Percentiles rank a stretch among this genome's conserved stretches.
Evolutionary conservation across 23 tunicate genomes (phyloP).

Genomic region (Oikopleura vanhoeffeni): DNA sequence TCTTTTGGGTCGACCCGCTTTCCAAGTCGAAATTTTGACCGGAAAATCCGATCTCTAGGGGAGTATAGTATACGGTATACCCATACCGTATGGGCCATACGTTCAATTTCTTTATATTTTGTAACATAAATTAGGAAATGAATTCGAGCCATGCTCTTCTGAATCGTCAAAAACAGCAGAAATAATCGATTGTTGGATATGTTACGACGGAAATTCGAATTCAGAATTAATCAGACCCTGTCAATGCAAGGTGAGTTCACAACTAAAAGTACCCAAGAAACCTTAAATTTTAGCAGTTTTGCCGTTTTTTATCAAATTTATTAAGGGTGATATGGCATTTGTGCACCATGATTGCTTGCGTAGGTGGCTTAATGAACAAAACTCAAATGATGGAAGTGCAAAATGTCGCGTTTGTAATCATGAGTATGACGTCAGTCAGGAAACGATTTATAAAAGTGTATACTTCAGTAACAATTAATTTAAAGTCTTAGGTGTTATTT

Average conservation of each 20-base stretch:
- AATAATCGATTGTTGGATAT: conserved; percentile 80
- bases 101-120: no score
- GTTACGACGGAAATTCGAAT: conserved; percentile 29
- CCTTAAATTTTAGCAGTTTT: no score
- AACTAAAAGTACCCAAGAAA: not conserved
- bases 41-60: no score
- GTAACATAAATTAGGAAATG: no score
- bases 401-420: conserved; percentile 74
- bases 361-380: conserved; percentile 45
- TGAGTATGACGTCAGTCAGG: conserved; percentile 15
- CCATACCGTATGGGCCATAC: no score
- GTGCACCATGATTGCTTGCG: conserved; percentile 79
- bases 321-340: conserved; percentile 70
- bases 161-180: not conserved
- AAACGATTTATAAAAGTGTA: not conserved
- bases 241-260: not conserved
- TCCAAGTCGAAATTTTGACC: no score
- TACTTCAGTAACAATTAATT: not conserved
- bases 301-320: no score
- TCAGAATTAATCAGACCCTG: not conserved
- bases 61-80: no score
- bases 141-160: not conserved
- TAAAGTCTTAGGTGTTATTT: no score
- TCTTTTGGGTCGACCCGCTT: no score
- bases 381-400: conserved; percentile 18